phyloP scores from a whole-genome alignment of 2,113 vertebrate species.

The Epinephelus fuscoguttatus region DNA sequence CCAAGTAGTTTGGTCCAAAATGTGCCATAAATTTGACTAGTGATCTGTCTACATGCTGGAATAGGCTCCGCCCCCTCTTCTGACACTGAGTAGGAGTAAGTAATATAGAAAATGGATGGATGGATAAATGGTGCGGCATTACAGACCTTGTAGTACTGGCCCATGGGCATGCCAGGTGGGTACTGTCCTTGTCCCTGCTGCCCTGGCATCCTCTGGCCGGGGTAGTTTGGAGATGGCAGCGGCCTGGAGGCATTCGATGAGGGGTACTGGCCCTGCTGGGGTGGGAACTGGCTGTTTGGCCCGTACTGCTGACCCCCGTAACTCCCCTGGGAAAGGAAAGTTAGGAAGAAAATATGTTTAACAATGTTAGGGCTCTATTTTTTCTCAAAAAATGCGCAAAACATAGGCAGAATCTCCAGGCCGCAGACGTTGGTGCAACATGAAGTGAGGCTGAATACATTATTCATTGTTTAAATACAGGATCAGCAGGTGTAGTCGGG shows the following conservation, averaged over 20 bases:
- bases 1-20: neutral
- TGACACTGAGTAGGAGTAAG: neutral
- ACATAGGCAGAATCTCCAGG: neutral
- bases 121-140: neutral
- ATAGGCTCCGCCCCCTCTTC: neutral
- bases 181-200: constrained; percentile 95
- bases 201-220: constrained; percentile 95
- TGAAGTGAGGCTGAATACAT: neutral
- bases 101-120: neutral
- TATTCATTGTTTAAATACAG: neutral
- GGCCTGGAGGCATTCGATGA: constrained; percentile 92
- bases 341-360: constrained; percentile 1
- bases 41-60: neutral
- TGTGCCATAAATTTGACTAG: neutral
- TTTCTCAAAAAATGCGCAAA: neutral
- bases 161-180: constrained; percentile 94
- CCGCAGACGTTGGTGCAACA: neutral
- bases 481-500: neutral
- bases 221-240: constrained; percentile 94
- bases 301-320: constrained; percentile 98
- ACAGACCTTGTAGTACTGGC: constrained; percentile 98
- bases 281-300: constrained; percentile 97
- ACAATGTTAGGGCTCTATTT: neutral
- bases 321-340: constrained; percentile 85
- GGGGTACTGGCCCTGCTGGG: constrained; percentile 95